Evolutionary conservation across 2,113 vertebrate genomes (phyloP).

Genomic region (Myanophis thanlyinensis): DNA sequence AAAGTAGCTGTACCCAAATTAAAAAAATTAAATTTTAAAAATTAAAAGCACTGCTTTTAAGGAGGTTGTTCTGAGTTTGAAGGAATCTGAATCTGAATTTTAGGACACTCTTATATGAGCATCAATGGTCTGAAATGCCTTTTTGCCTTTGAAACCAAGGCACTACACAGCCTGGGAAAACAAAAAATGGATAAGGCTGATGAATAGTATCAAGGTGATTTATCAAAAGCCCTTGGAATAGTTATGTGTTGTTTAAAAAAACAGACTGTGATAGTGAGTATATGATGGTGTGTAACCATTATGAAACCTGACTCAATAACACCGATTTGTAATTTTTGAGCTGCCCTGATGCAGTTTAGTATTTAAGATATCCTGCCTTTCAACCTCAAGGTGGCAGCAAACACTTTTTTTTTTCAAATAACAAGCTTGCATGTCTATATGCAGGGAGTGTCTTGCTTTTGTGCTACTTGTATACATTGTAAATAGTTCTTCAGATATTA

Average conservation of each 20-base stretch:
- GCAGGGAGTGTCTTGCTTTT: not conserved
- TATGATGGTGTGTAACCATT: not conserved
- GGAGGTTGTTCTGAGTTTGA: no score
- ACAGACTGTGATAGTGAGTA: not conserved
- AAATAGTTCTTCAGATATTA: not conserved
- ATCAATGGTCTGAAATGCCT: not conserved
- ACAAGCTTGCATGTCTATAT: not conserved
- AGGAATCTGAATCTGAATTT: no score
- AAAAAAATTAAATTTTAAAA: no score
- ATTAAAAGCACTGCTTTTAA: not conserved
- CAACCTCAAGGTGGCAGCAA: constrained; percentile 57
- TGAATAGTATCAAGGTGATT: not conserved
- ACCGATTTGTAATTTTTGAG: not conserved
- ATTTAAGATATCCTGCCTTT: not conserved
- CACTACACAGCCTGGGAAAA: not conserved
- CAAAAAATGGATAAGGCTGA: not conserved
- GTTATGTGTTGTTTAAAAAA: not conserved
- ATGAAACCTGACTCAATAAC: not conserved
- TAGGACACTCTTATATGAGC: not conserved
- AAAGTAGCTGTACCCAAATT: not conserved
- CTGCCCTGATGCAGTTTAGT: not conserved
- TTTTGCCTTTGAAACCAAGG: not conserved
- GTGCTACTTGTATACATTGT: not conserved
- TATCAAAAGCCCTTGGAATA: not conserved
- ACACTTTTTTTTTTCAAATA: fast-evolving